Percentiles rank a stretch among this genome's conserved stretches.
These are phyloP conservation scores for Aspidiotus rigidus DNA, from an alignment of 2,888 invertebrate genomes.

Conservation along the genomic window DNA sequence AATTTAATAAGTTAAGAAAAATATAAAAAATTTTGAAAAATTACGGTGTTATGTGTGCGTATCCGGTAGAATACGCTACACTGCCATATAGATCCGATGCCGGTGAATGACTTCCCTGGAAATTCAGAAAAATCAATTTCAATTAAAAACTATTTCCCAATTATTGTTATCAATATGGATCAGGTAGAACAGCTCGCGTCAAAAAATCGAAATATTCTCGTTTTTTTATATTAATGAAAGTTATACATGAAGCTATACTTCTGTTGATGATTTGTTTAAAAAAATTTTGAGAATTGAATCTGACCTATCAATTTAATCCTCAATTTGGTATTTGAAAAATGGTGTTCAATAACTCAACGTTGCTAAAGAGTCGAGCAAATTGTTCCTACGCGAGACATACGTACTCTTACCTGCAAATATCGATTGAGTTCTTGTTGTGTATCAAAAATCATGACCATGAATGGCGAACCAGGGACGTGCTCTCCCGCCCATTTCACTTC, in stretches of 20 bases:
- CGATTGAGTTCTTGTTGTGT: constrained; percentile 85
- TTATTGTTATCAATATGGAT: no score
- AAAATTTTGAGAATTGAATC: no score
- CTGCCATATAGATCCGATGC: constrained; percentile 43
- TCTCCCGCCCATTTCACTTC: constrained; percentile 97
- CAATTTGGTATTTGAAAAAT: constrained; percentile 9
- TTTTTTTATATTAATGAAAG: no score
- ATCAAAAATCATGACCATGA: constrained; percentile 98
- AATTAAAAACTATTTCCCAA: no score
- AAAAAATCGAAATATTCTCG: no score
- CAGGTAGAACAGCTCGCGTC: no score
- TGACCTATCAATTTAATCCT: neutral
- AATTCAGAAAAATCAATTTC: no score
- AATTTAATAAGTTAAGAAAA: constrained; percentile 30
- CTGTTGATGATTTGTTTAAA: no score
- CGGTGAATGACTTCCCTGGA: constrained; percentile 42
- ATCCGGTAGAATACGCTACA: constrained; percentile 49
- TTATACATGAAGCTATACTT: no score
- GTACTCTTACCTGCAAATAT: constrained; percentile 46
- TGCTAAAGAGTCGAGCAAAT: neutral
- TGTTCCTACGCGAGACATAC: neutral
- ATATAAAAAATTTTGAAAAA: constrained; percentile 16
- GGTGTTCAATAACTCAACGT: neutral
- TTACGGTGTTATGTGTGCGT: constrained; percentile 43
- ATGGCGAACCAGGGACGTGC: constrained; percentile 95